Evolutionary conservation across 2,113 vertebrate genomes (phyloP).

Genomic region (Perca schrenkii): DNA sequence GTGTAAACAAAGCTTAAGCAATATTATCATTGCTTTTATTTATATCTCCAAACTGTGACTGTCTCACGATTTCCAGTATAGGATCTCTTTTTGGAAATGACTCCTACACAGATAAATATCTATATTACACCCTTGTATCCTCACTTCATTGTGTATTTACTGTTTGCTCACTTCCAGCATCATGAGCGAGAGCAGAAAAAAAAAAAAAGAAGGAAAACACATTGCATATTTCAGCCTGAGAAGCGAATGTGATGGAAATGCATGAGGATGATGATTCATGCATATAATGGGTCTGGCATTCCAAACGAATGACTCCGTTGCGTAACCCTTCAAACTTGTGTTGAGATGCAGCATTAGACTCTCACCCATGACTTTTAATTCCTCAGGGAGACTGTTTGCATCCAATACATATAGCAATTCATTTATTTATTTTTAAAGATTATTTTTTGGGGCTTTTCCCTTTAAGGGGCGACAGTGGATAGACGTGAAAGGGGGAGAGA

Average conservation of each 20-base stretch:
- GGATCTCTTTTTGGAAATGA: constrained; percentile 15
- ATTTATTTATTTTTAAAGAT: no score
- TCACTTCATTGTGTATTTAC: constrained; percentile 19
- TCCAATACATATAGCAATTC: constrained; percentile 24
- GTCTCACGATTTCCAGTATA: neutral
- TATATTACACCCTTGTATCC: constrained; percentile 16
- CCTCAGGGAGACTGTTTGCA: constrained; percentile 46
- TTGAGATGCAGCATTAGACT: constrained; percentile 52
- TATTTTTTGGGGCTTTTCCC: no score
- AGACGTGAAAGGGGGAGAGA: no score
- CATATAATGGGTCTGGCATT: constrained; percentile 66
- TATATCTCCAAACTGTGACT: constrained; percentile 14
- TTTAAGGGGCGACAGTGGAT: no score
- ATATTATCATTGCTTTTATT: constrained; percentile 3
- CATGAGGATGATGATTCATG: constrained; percentile 67
- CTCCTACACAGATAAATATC: neutral
- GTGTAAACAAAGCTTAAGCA: constrained; percentile 30
- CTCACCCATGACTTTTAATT: constrained; percentile 67
- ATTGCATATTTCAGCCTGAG: constrained; percentile 68
- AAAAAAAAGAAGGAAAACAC: constrained; percentile 42
- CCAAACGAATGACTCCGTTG: constrained; percentile 60
- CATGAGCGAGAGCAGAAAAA: neutral
- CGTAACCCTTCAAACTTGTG: constrained; percentile 47
- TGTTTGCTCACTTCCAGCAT: constrained; percentile 31
- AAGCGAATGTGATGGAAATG: constrained; percentile 60